Base-by-base conservation (phyloP, 2,888 invertebrate species). In the Cantharis nigra region DNA sequence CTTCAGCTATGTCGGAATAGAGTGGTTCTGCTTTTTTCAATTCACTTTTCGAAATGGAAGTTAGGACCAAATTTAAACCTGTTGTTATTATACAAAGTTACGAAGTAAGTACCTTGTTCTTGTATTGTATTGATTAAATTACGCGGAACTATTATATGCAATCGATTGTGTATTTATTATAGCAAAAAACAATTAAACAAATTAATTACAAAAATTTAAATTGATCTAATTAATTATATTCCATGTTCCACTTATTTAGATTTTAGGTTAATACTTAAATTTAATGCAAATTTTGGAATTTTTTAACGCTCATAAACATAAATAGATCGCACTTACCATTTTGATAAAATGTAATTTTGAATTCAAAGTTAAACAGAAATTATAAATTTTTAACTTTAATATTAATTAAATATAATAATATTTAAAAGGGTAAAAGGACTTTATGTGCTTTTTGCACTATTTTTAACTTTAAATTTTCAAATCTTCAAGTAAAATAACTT, bases 81-180 rank as follows among this genome's bases (percentile, higher is more conserved):
- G 84, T 91, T 79, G 91, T 92, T 83, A 87, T 90, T 75, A 90
- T 92, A 82, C 92, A 91, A 86, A 91, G 91, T 84, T 92, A 92
- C 83, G 91, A 91, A 90, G 92, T 92, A 89, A 91, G 91, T 91
- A 79, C 71, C 63, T 80, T 70, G 49, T 78, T 71, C 28, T 3
- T 30, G 14, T n/a, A 16, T 67, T 23, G n/a, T 23, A 20, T 23
- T 26, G 23, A 67, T 2, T 64, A 7, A 49, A 49, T 49, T 49
- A 49, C 49, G 49, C 49, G 7, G 49, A 49, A 49, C 49, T n/a
- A n/a, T 49, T 49, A 7, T 49, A 5, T 49, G 49, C 7, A 49
- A n/a, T 49, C n/a, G 49, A 49, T 49, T n/a, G 49, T n/a, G 2
- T n/a, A 13, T 33, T 13, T 13, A 49, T n/a, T 30, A 30, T 30